These are phyloP conservation scores for Cylloceria caligata DNA, from an alignment of 2,888 invertebrate genomes.

Conservation along the genomic window DNA sequence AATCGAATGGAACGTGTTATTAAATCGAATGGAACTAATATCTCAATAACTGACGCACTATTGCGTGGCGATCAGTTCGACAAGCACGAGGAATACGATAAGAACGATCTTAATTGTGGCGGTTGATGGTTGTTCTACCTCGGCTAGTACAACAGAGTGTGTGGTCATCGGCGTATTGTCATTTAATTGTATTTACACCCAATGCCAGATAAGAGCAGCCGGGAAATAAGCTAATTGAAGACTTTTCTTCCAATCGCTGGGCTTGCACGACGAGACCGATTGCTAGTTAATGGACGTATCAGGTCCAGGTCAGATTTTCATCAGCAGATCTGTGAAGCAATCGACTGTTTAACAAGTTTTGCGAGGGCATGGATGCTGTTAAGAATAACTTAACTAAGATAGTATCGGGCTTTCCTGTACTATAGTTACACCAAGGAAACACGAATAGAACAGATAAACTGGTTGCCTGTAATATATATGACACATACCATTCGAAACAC, in stretches of 20 bases:
- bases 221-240: not conserved
- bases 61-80: conserved; percentile 34
- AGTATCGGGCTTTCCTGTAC: too few relatives aligned
- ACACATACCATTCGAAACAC: too few relatives aligned
- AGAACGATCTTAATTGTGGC: conserved; percentile 44
- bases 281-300: too few relatives aligned
- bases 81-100: conserved; percentile 39
- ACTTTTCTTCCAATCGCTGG: not conserved
- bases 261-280: not conserved
- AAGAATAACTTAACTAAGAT: too few relatives aligned
- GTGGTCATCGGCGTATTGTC: not conserved
- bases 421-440: too few relatives aligned
- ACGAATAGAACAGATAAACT: too few relatives aligned
- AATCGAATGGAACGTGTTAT: not conserved
- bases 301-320: too few relatives aligned
- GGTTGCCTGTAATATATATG: too few relatives aligned
- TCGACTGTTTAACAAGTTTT: too few relatives aligned
- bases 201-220: not conserved
- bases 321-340: too few relatives aligned
- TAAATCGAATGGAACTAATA: not conserved
- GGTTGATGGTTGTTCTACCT: conserved; percentile 7
- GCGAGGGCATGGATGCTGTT: too few relatives aligned
- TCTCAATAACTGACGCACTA: conserved; percentile 28
- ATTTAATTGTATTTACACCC: not conserved
- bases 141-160: not conserved